phyloP scores from a whole-genome alignment of 1,140 invertebrate genomes.

The Metopolophium dirhodum region DNA sequence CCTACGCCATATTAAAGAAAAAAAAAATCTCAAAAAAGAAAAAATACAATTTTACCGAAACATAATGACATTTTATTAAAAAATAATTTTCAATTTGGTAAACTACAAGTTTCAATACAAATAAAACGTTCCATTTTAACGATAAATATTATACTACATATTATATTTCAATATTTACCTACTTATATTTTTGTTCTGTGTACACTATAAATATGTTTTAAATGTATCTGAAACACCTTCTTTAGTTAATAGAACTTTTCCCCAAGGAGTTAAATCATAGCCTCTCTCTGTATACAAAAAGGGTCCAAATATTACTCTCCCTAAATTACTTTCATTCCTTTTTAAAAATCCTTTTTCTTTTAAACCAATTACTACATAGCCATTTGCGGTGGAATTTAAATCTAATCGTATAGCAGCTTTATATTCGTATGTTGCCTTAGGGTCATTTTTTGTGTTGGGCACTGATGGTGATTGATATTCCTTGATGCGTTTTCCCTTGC shows the following conservation, averaged over 20 bases:
- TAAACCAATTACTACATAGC: conserved; percentile 57
- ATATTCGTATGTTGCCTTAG: conserved; percentile 52
- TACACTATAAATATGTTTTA: conserved; percentile 55
- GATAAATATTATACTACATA: not conserved
- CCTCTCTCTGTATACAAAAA: conserved; percentile 59
- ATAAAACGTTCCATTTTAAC: not conserved
- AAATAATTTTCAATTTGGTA: not conserved
- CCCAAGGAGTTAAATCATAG: conserved; percentile 59
- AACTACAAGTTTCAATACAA: not conserved
- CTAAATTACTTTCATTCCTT: conserved; percentile 57
- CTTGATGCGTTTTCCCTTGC: conserved; percentile 57
- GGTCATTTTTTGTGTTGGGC: conserved; percentile 40
- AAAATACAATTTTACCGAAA: not conserved
- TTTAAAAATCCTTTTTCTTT: conserved; percentile 59
- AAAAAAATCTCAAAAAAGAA: not conserved
- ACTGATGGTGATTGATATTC: conserved; percentile 58
- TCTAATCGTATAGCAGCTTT: conserved; percentile 55
- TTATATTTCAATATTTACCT: not conserved
- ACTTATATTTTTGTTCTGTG: conserved; percentile 33
- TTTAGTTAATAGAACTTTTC: conserved; percentile 57
- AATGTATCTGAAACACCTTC: conserved; percentile 59
- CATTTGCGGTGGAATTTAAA: conserved; percentile 45
- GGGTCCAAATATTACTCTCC: conserved; percentile 59
- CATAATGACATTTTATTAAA: not conserved
- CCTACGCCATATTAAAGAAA: no score